These are phyloP conservation scores for Digitonthophagus gazella DNA, from an alignment of 2,888 invertebrate genomes.

Conservation along the genomic window DNA sequence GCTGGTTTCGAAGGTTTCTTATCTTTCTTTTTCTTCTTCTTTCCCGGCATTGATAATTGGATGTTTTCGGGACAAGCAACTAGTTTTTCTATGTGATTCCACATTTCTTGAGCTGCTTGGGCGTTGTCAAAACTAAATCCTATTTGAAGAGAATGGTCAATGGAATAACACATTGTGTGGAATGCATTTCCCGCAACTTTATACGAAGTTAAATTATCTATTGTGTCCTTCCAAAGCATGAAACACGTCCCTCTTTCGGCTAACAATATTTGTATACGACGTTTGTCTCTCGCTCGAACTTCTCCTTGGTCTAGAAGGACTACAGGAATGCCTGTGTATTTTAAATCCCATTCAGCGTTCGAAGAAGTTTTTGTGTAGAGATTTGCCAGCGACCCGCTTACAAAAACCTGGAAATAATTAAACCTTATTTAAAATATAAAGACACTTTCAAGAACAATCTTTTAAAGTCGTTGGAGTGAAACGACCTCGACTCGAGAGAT, in stretches of 20 bases:
- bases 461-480: not conserved
- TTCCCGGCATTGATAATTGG: constrained; percentile 58
- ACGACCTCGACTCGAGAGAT: not conserved
- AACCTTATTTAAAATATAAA: not conserved
- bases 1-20: constrained; percentile 56
- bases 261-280: constrained; percentile 50
- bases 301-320: constrained; percentile 75
- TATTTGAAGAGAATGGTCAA: constrained; percentile 72
- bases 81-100: constrained; percentile 66
- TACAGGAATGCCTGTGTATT: constrained; percentile 76
- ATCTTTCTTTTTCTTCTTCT: constrained; percentile 59
- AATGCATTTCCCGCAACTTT: constrained; percentile 69
- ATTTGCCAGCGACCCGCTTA: constrained; percentile 73
- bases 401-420: constrained; percentile 59
- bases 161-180: constrained; percentile 78
- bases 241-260: constrained; percentile 71
- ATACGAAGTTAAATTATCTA: constrained; percentile 77
- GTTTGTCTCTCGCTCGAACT: constrained; percentile 65
- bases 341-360: constrained; percentile 65
- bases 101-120: constrained; percentile 69
- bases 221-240: constrained; percentile 76
- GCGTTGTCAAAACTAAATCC: constrained; percentile 79
- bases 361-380: constrained; percentile 62
- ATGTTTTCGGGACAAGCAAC: constrained; percentile 78
- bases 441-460: not conserved